Conservation (phyloP, 2,113 vertebrate species). For the Ctenomys sociabilis region DNA sequence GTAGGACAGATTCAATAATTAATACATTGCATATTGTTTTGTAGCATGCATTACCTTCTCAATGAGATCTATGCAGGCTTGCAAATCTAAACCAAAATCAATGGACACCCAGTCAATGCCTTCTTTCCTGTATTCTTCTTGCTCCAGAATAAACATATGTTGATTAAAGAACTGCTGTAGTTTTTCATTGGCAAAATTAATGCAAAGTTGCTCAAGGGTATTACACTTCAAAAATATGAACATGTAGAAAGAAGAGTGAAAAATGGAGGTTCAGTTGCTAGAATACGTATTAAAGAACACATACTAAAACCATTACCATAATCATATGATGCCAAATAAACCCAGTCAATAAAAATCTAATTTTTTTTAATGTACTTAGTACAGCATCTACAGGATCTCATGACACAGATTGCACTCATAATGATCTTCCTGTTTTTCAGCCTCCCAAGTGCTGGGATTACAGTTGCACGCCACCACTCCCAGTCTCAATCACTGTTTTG, state of each 20-base stretch:
- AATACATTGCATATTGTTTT: no score
- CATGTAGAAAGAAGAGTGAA: conserved; percentile 36
- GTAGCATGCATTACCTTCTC: conserved; percentile 89
- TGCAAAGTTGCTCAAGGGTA: conserved; percentile 94
- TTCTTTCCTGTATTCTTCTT: conserved; percentile 93
- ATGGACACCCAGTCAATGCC: conserved; percentile 92
- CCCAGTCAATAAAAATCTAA: neutral
- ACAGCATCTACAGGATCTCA: no score
- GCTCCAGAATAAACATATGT: conserved; percentile 93
- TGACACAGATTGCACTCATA: no score
- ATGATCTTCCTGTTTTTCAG: no score
- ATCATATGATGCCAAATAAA: conserved; percentile 1
- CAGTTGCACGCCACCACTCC: no score
- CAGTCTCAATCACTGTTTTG: no score
- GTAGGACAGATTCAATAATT: no score
- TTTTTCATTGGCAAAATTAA: conserved; percentile 95
- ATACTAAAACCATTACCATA: conserved; percentile 13
- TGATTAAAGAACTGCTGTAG: conserved; percentile 95
- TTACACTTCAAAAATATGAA: conserved; percentile 86
- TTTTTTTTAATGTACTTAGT: no score
- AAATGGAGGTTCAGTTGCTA: conserved; percentile 36
- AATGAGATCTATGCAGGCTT: conserved; percentile 92
- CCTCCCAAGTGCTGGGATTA: no score
- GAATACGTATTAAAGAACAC: neutral
- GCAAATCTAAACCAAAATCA: conserved; percentile 92